Percentiles rank a stretch among this genome's conserved stretches.
phyloP scores from a whole-genome alignment of 2,888 invertebrate species.

The Chamaedrilus cognettii region DNA sequence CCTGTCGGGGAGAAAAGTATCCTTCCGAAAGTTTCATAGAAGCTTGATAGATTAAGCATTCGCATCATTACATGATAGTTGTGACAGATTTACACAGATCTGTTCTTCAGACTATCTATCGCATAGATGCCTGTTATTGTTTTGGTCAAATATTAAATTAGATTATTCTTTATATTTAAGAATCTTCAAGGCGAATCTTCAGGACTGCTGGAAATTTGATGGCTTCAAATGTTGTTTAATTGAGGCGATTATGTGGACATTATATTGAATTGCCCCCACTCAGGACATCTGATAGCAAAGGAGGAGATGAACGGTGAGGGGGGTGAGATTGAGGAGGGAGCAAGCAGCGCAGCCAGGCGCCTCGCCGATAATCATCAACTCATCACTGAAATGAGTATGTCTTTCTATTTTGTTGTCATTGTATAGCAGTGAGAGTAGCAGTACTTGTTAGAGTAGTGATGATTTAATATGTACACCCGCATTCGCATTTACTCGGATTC shows the following conservation, averaged over 20 bases:
- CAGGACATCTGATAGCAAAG: conserved; percentile 25
- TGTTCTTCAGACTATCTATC: too few relatives aligned
- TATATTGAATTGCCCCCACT: not conserved
- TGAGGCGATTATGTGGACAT: not conserved
- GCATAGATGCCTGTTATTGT: too few relatives aligned
- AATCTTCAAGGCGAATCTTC: not conserved
- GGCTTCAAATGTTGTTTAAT: not conserved
- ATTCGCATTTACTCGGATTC: too few relatives aligned
- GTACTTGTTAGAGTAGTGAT: too few relatives aligned
- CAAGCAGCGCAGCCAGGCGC: conserved; percentile 42
- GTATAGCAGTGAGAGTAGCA: too few relatives aligned
- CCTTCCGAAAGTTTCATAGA: too few relatives aligned
- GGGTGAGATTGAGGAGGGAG: conserved; percentile 44
- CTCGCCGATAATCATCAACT: conserved; percentile 49
- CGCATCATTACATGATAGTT: too few relatives aligned
- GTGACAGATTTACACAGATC: too few relatives aligned
- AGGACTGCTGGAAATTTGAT: not conserved
- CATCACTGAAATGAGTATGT: conserved; percentile 56
- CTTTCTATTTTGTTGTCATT: not conserved
- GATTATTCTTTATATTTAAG: not conserved
- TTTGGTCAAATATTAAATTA: too few relatives aligned
- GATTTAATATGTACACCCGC: too few relatives aligned
- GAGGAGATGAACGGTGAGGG: conserved; percentile 44
- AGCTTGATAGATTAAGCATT: too few relatives aligned
- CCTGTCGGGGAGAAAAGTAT: too few relatives aligned